Evolutionary conservation across 2,888 invertebrate genomes (phyloP), one percentile per base, ranked within the genome.

Genomic region (Biston stratarius): DNA sequence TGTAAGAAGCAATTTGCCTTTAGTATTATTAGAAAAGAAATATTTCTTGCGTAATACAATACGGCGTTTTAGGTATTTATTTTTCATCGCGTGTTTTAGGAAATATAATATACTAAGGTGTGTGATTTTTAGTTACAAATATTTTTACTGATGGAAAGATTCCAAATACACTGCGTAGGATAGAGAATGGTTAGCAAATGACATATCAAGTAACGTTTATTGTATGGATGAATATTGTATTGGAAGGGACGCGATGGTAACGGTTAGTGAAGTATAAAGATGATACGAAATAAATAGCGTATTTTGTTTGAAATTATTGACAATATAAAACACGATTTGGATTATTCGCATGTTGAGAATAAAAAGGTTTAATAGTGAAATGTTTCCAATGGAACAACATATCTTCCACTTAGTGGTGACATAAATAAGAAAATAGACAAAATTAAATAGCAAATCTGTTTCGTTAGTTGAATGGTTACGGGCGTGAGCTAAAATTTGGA

Each of bases 201-300:
- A 94, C 94, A 94, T 94, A 94, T 94, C 94, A 94, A 84, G 87
- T 89, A 89, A 89, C 86, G 88, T 90, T 92, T 91, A 89, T 87
- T 87, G 86, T 61, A 60, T n/a, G 59, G 58, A 38, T 33, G 67
- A 59, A 58, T 47, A n/a, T n/a, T n/a, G n/a, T n/a, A n/a, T n/a
- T n/a, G n/a, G n/a, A n/a, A n/a, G 59, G 3, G 59, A 33, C n/a
- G 56, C 24, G 67, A 51, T 15, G 62, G 62, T 40, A 49, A 86
- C 81, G 92, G 92, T 91, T 91, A 92, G 87, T 86, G 87, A 89
- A 78, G 83, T 81, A 81, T 76, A 78, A 59, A 42, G 82, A 75
- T 81, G 80, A 79, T 81, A 82, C 79, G 80, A 80, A 79, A 80
- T 84, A 80, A 79, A 80, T 84, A 77, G 77, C 79, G 78, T 73